These are phyloP conservation scores for Choloepus hoffmanni DNA, from an alignment of 2,113 vertebrate species.

Conservation along the genomic window DNA sequence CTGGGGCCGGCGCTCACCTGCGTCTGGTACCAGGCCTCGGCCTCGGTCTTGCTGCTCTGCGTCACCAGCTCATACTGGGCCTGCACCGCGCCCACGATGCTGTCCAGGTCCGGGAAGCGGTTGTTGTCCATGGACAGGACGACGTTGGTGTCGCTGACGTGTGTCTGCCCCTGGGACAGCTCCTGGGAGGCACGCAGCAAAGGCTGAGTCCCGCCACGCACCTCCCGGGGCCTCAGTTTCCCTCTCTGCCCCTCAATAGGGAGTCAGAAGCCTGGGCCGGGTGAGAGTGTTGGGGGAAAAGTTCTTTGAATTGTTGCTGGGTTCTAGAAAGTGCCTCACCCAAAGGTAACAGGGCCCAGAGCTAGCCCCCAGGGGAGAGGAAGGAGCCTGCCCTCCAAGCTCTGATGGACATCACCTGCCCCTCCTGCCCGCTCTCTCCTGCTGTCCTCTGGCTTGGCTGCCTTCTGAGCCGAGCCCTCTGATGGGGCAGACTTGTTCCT, in stretches of 20 bases:
- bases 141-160: conserved; percentile 92
- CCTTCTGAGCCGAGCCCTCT: neutral
- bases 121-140: conserved; percentile 96
- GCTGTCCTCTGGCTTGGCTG: neutral
- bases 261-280: neutral
- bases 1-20: conserved; percentile 85
- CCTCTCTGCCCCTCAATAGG: neutral
- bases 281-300: neutral
- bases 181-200: conserved; percentile 85
- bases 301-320: neutral
- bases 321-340: neutral
- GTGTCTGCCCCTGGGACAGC: conserved; percentile 90
- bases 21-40: conserved; percentile 93
- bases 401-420: neutral
- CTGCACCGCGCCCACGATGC: conserved; percentile 92
- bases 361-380: neutral
- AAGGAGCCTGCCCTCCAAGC: neutral
- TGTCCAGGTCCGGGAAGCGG: conserved; percentile 91
- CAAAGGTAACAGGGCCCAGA: neutral
- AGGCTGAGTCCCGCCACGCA: neutral
- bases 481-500: neutral
- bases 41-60: conserved; percentile 91
- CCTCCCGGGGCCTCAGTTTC: neutral
- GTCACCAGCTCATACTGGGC: conserved; percentile 92
- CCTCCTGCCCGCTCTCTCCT: neutral